Base-by-base conservation (phyloP, 2,888 invertebrate genomes). In the Xanthorhoe designata region DNA sequence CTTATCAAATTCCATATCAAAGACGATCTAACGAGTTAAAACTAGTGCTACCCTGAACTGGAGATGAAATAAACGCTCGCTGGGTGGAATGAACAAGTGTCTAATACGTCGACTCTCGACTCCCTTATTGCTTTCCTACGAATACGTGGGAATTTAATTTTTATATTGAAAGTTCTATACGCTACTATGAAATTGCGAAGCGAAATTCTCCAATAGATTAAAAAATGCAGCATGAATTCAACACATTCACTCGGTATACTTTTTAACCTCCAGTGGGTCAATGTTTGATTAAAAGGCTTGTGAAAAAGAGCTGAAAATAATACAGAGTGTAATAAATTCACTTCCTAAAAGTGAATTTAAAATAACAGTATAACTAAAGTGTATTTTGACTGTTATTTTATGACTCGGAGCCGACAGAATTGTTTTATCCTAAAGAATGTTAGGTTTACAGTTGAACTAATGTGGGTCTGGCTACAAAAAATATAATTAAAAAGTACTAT, bases 61-160 rank as follows among this genome's bases (percentile, higher is more conserved):
- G 56, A 69, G 47, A 59, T 71, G 53, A 71, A 68, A 59, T 42
- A 45, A 61, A 61, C 58, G 56, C 59, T 60, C 64, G 49, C n/a
- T 38, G 60, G n/a, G n/a, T n/a, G n/a, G 61, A 64, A 64, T 64
- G 70, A 66, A 66, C 66, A 66, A 65, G 55, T 68, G 59, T 68
- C 52, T 63, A 61, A 70, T 70, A 68, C 58, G 65, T 70, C 64
- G 68, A 45, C 10, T 52, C 51, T 56, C 38, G 18, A 54, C 51
- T 57, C 60, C 50, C 64, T 63, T 67, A 70, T 68, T 70, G 65
- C 55, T 64, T 70, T 61, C 61, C 52, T 62, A 59, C 24, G 49
- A 50, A 56, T 13, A 38, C 50, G 47, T 38, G 17, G 61, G 69
- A 61, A 66, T 64, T 35, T 10, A 19, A 54, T 69, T 61, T 61